Evolutionary conservation across 2,888 invertebrate species (phyloP).

Genomic region (Macrosoma leucophasiata): DNA sequence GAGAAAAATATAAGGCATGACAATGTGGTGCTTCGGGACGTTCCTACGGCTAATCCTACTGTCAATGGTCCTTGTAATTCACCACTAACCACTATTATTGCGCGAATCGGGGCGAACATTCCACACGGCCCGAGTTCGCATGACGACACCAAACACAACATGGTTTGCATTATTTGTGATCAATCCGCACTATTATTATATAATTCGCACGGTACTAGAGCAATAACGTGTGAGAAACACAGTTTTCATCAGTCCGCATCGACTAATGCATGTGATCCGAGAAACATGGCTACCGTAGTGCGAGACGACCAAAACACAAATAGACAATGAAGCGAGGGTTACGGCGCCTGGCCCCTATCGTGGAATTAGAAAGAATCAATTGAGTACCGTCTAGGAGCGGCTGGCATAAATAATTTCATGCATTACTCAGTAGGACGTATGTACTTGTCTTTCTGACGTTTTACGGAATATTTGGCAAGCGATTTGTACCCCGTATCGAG

Average conservation of each 20-base stretch:
- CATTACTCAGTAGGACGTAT: conserved; percentile 70
- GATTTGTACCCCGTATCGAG: conserved; percentile 61
- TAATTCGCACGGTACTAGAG: conserved; percentile 52
- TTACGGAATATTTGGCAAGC: conserved; percentile 75
- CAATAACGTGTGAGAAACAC: conserved; percentile 52
- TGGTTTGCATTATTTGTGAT: conserved; percentile 38
- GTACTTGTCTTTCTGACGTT: conserved; percentile 76
- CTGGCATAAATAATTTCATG: conserved; percentile 69
- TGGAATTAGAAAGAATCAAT: conserved; percentile 59
- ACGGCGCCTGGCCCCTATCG: conserved; percentile 43
- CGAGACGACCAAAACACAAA: conserved; percentile 63
- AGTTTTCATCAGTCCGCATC: conserved; percentile 50
- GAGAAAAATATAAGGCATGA: conserved; percentile 63
- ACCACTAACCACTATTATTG: conserved; percentile 64
- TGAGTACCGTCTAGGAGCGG: conserved; percentile 57
- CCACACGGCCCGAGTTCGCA: conserved; percentile 37
- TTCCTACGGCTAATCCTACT: conserved; percentile 51
- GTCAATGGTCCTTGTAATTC: conserved; percentile 74
- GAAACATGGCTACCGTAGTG: conserved; percentile 71
- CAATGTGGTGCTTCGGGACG: conserved; percentile 67
- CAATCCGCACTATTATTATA: conserved; percentile 53
- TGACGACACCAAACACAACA: conserved; percentile 47
- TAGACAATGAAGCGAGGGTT: conserved; percentile 60
- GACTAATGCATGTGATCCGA: conserved; percentile 67
- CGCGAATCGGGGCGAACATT: conserved; percentile 62